These are phyloP conservation scores for Nematopogon swammerdamellus DNA, from an alignment of 2,888 invertebrate species.

Conservation along the genomic window DNA sequence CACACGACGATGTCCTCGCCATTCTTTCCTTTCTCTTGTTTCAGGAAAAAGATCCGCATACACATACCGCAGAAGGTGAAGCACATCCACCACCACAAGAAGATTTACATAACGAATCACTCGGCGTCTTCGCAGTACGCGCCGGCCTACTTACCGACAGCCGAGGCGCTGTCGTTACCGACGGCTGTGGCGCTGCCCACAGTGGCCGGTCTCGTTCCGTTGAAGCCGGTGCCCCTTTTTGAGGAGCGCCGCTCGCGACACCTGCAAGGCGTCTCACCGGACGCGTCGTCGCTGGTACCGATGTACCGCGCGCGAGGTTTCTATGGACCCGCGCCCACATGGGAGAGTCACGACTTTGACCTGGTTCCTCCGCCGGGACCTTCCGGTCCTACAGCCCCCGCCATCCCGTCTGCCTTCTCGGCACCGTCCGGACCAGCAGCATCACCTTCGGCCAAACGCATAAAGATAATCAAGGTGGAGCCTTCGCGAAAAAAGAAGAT, in stretches of 20 bases:
- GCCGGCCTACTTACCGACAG: conserved; percentile 41
- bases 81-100: conserved; percentile 54
- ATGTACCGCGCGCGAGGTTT: conserved; percentile 45
- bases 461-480: conserved; percentile 40
- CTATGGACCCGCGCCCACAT: conserved; percentile 37
- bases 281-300: conserved; percentile 39
- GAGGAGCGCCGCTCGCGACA: conserved; percentile 27
- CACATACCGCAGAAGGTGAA: conserved; percentile 55
- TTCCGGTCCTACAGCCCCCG: conserved; percentile 15
- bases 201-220: conserved; percentile 27
- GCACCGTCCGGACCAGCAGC: conserved; percentile 18
- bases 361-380: conserved; percentile 26
- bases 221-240: conserved; percentile 32
- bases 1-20: conserved; percentile 4
- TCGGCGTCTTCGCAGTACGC: conserved; percentile 45
- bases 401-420: conserved; percentile 22
- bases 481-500: conserved; percentile 29
- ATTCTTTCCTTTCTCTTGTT: conserved; percentile 30
- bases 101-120: conserved; percentile 51
- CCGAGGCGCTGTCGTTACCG: conserved; percentile 37
- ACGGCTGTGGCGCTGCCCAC: conserved; percentile 32
- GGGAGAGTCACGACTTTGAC: conserved; percentile 38
- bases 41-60: conserved; percentile 55
- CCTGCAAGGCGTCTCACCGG: conserved; percentile 16
- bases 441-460: conserved; percentile 22